Conservation (phyloP, 2,113 vertebrate genomes). For the Erythrolamprus reginae region DNA sequence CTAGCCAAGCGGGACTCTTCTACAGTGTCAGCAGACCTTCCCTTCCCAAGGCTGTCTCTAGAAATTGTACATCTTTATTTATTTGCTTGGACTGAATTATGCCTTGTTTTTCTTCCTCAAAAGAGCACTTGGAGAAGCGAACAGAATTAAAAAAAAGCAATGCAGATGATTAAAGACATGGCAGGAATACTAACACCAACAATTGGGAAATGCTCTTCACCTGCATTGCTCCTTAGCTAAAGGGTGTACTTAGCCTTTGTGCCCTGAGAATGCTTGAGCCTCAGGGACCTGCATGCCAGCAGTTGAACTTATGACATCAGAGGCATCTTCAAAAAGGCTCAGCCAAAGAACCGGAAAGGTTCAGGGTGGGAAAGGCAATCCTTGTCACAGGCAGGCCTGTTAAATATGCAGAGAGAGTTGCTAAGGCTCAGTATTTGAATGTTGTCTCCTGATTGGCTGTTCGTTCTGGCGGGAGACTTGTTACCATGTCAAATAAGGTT, state of each 20-base stretch:
- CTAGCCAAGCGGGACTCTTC: not conserved
- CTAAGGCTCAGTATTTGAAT: too few relatives aligned
- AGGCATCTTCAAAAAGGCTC: not conserved
- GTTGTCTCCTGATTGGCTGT: too few relatives aligned
- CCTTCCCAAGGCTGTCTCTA: not conserved
- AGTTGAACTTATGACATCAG: not conserved
- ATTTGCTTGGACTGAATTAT: not conserved
- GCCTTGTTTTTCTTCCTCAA: not conserved
- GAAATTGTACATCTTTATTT: not conserved
- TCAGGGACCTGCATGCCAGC: not conserved
- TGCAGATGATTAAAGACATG: not conserved
- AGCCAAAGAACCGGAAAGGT: not conserved
- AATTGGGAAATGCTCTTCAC: not conserved
- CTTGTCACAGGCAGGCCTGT: not conserved
- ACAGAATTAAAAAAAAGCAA: not conserved
- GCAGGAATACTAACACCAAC: not conserved
- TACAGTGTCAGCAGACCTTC: not conserved
- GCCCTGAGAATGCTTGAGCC: not conserved
- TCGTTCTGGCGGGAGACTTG: too few relatives aligned
- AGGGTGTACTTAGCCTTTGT: not conserved
- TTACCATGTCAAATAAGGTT: too few relatives aligned
- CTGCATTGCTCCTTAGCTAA: not conserved
- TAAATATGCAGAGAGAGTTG: too few relatives aligned
- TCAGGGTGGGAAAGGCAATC: not conserved
- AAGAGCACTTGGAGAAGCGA: not conserved